phyloP scores from a whole-genome alignment of 2,888 invertebrate genomes.

The Drosophila histrio region DNA sequence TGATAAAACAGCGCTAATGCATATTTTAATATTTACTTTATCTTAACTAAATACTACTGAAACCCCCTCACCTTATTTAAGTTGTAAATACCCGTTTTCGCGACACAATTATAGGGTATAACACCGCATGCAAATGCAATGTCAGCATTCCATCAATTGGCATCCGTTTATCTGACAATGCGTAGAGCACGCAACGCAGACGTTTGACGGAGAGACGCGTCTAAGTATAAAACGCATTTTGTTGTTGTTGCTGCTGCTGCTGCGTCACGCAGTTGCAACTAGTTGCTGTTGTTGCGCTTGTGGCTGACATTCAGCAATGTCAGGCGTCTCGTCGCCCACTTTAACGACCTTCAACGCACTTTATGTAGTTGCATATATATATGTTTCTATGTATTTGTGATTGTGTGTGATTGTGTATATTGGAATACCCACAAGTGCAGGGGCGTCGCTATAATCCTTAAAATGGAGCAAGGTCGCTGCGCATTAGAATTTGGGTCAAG shows the following conservation, averaged over 20 bases:
- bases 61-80: no score
- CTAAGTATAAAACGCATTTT: slow-evolving; percentile 6
- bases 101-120: neutral
- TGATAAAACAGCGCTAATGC: no score
- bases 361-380: slow-evolving; percentile 22
- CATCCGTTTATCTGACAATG: slow-evolving; percentile 18
- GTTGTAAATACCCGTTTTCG: neutral
- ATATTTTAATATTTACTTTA: no score
- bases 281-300: slow-evolving; percentile 21
- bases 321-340: slow-evolving; percentile 52
- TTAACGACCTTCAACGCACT: slow-evolving; percentile 55
- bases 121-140: slow-evolving; percentile 8
- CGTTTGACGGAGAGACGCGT: slow-evolving; percentile 15
- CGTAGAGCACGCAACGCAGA: slow-evolving; percentile 9
- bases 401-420: slow-evolving; percentile 5
- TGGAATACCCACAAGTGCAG: slow-evolving; percentile 64
- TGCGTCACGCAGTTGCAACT: slow-evolving; percentile 38
- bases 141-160: slow-evolving; percentile 19
- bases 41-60: no score
- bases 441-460: slow-evolving; percentile 44
- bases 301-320: slow-evolving; percentile 77
- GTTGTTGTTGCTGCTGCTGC: neutral
- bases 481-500: slow-evolving; percentile 81
- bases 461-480: slow-evolving; percentile 66
- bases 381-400: neutral